These are phyloP conservation scores for Halictus rubicundus DNA, from an alignment of 1,140 invertebrate species.

Conservation along the genomic window DNA sequence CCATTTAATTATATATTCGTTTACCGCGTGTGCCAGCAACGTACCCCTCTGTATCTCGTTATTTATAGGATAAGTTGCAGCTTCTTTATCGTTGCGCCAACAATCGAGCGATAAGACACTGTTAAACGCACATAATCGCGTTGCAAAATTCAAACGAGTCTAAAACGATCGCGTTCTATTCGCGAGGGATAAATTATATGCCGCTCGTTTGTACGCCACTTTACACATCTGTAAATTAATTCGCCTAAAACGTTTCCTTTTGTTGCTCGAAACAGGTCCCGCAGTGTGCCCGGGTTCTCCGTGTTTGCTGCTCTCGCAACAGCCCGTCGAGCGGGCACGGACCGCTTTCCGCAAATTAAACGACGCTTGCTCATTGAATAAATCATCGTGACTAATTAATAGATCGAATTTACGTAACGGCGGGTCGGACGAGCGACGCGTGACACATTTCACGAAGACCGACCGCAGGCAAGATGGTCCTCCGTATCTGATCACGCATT, in stretches of 20 bases:
- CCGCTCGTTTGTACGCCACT: no score
- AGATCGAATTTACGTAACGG: slow-evolving; percentile 15
- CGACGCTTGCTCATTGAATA: slow-evolving; percentile 37
- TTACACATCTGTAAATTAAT: not conserved
- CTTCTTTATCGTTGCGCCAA: not conserved
- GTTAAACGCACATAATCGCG: no score
- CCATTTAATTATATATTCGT: slow-evolving; percentile 29
- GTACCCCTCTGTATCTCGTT: no score
- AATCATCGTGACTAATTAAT: slow-evolving; percentile 54
- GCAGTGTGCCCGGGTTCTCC: not conserved
- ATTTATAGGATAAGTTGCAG: not conserved
- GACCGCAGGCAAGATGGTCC: slow-evolving; percentile 40
- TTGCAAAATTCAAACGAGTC: no score
- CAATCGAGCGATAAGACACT: not conserved
- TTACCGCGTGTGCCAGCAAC: not conserved
- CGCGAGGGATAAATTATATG: no score
- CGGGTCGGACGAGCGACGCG: not conserved
- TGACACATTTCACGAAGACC: slow-evolving; percentile 30
- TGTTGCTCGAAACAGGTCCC: not conserved
- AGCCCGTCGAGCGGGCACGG: not conserved
- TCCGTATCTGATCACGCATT: slow-evolving; percentile 34
- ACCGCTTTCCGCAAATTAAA: slow-evolving; percentile 21
- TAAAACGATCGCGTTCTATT: no score
- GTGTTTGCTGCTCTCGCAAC: not conserved
- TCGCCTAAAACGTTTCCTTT: not conserved